A percentile compares a stretch with the other conserved stretches of the same genome.
phyloP scores from a whole-genome alignment of 1,140 invertebrate species.

The Samia ricini region DNA sequence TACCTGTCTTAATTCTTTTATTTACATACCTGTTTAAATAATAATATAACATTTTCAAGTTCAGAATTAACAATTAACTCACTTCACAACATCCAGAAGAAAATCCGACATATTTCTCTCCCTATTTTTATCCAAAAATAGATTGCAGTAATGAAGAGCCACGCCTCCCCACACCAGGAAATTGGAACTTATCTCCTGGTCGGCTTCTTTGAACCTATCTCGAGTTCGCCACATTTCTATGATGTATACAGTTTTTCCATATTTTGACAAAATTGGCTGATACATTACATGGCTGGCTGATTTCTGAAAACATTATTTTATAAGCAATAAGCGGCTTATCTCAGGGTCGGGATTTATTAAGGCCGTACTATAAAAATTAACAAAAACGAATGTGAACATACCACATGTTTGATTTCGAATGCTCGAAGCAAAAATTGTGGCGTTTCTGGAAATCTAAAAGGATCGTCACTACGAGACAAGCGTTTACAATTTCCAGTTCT shows the following conservation, averaged over 20 bases:
- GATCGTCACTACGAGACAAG: constrained; percentile 25
- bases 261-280: constrained; percentile 35
- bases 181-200: constrained; percentile 40
- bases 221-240: constrained; percentile 49
- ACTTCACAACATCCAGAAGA: constrained; percentile 56
- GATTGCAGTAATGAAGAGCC: constrained; percentile 39
- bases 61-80: constrained; percentile 22
- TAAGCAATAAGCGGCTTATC: too few relatives aligned
- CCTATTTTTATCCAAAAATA: constrained; percentile 41
- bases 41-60: background rate
- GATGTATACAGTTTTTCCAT: constrained; percentile 42
- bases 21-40: too few relatives aligned
- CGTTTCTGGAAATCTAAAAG: constrained; percentile 28
- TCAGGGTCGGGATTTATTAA: too few relatives aligned
- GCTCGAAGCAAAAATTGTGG: constrained; percentile 22
- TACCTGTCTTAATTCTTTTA: too few relatives aligned
- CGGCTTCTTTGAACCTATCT: constrained; percentile 30
- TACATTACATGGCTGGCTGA: constrained; percentile 43
- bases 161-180: constrained; percentile 46
- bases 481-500: constrained; percentile 21
- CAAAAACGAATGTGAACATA: constrained; percentile 16
- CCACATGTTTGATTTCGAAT: constrained; percentile 27
- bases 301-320: constrained; percentile 29
- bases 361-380: too few relatives aligned
- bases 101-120: constrained; percentile 53